Conservation (phyloP, 2,797 vertebrate species). For the Iguana delicatissima region DNA sequence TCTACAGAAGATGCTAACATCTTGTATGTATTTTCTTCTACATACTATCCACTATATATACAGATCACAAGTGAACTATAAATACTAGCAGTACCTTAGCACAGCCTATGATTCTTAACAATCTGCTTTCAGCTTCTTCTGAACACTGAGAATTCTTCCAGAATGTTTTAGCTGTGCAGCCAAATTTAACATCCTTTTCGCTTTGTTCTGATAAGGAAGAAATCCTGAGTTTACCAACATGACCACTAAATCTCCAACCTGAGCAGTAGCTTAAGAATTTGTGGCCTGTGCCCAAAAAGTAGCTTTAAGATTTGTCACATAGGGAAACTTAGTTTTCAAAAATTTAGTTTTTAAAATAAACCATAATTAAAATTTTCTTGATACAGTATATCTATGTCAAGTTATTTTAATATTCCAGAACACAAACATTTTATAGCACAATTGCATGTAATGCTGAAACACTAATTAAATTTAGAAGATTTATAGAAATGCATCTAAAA, state of each 20-base stretch:
- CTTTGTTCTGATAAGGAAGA: neutral
- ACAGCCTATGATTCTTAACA: slow-evolving; percentile 19
- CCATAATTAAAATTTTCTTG: neutral
- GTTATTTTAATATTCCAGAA: neutral
- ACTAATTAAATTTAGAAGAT: neutral
- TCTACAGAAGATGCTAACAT: slow-evolving; percentile 31
- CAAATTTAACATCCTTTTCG: neutral
- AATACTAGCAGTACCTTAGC: slow-evolving; percentile 34
- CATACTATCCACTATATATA: slow-evolving; percentile 24
- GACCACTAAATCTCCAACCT: neutral
- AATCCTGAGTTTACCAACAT: neutral
- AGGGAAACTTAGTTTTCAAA: slow-evolving; percentile 12
- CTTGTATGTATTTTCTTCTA: slow-evolving; percentile 33
- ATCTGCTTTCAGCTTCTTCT: slow-evolving; percentile 17
- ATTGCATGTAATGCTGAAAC: neutral
- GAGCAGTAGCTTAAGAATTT: neutral
- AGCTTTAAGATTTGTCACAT: neutral
- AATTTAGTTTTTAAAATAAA: slow-evolving; percentile 7
- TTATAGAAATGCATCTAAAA: neutral
- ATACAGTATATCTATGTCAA: neutral
- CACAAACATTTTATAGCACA: neutral
- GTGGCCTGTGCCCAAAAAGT: neutral
- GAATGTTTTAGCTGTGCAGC: accelerated
- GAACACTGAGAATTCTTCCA: slow-evolving; percentile 19
- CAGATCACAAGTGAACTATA: slow-evolving; percentile 40